phyloP scores from a whole-genome alignment of 1,140 invertebrate genomes.

The Zaprionus camerounensis region DNA sequence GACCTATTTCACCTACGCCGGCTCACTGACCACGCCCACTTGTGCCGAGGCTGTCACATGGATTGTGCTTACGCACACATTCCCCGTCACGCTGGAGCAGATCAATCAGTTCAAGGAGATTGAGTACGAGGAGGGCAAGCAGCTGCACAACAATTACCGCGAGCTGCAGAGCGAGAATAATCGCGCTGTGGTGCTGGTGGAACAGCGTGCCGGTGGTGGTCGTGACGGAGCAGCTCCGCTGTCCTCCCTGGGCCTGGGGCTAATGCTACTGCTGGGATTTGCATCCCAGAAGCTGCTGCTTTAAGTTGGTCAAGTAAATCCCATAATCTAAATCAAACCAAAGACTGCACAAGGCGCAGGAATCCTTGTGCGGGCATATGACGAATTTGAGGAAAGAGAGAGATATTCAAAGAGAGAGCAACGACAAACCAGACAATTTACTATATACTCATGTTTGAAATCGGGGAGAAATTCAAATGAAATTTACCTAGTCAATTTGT shows the following conservation, averaged over 20 bases:
- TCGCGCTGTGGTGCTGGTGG: constrained; percentile 70
- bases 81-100: constrained; percentile 87
- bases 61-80: constrained; percentile 88
- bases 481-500: constrained; percentile 67
- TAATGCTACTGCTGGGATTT: constrained; percentile 35
- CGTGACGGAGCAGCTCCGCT: constrained; percentile 22
- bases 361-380: constrained; percentile 33
- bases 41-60: constrained; percentile 90
- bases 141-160: constrained; percentile 84
- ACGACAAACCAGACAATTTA: constrained; percentile 60
- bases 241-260: constrained; percentile 4
- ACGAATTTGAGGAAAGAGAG: constrained; percentile 48
- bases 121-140: constrained; percentile 74
- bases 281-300: constrained; percentile 47
- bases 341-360: constrained; percentile 50
- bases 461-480: constrained; percentile 35
- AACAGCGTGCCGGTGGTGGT: constrained; percentile 29
- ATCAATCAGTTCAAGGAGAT: constrained; percentile 84
- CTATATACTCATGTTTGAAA: constrained; percentile 68
- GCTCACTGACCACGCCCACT: constrained; percentile 90
- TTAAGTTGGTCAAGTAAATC: constrained; percentile 10
- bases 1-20: constrained; percentile 88
- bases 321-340: constrained; percentile 51
- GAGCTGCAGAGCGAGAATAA: constrained; percentile 83
- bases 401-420: constrained; percentile 32